Conservation (phyloP, 2,797 vertebrate species). For the Hirundo rustica region DNA sequence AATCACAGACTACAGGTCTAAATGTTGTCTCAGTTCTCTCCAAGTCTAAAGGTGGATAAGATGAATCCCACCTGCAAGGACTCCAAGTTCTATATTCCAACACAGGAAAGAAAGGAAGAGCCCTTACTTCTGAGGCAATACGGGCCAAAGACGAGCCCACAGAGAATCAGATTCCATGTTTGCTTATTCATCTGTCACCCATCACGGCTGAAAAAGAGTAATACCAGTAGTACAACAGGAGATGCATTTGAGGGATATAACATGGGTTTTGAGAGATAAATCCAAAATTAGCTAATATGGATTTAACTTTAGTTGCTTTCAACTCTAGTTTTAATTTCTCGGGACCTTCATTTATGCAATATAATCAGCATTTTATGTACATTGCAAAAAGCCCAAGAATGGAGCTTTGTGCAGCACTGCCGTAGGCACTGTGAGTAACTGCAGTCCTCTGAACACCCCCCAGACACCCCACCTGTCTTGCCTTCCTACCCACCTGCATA, state of each 20-base stretch:
- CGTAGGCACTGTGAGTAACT: rapidly evolving
- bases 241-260: background rate
- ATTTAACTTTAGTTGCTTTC: background rate
- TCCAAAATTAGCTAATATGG: background rate
- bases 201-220: background rate
- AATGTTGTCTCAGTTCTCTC: background rate
- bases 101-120: background rate
- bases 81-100: background rate
- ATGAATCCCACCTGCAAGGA: background rate
- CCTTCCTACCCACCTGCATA: background rate
- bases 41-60: background rate
- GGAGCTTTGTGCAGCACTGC: background rate
- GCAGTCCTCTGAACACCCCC: background rate
- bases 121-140: background rate
- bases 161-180: background rate
- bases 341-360: background rate
- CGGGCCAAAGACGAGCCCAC: background rate
- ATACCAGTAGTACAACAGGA: background rate
- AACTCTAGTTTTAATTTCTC: background rate
- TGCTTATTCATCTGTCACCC: background rate
- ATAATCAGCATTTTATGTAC: background rate
- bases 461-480: background rate
- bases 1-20: background rate
- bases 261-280: background rate
- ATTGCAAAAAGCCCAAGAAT: background rate